These are phyloP conservation scores for Drosophila gunungcola DNA, from an alignment of 1,140 invertebrate genomes.

Conservation along the genomic window DNA sequence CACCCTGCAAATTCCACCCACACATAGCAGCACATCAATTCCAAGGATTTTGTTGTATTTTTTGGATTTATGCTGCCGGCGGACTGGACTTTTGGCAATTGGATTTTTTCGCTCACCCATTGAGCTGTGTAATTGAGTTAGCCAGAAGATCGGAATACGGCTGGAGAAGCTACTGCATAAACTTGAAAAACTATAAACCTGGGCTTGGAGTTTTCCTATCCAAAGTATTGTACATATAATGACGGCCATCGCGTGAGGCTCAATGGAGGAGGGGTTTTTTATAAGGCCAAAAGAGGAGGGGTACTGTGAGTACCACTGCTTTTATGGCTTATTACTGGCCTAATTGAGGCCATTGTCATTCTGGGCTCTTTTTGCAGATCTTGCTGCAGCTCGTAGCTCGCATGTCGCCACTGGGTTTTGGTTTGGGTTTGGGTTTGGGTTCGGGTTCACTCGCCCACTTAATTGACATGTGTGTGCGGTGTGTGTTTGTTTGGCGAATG, in stretches of 20 bases:
- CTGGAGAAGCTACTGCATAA: constrained; percentile 10
- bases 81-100: constrained; percentile 54
- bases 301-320: constrained; percentile 19
- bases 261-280: constrained; percentile 10
- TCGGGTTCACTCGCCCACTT: constrained; percentile 74
- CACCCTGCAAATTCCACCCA: not conserved
- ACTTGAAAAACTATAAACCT: constrained; percentile 25
- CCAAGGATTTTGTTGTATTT: constrained; percentile 53
- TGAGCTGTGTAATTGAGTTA: constrained; percentile 78
- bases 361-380: constrained; percentile 42
- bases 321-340: constrained; percentile 77
- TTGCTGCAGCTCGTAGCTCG: constrained; percentile 58
- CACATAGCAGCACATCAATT: constrained; percentile 8
- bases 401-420: constrained; percentile 62
- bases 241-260: constrained; percentile 69
- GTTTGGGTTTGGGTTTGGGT: constrained; percentile 33
- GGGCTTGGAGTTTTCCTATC: constrained; percentile 12
- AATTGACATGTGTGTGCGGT: constrained; percentile 65
- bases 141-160: constrained; percentile 26
- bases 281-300: not conserved
- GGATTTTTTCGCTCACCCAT: constrained; percentile 63
- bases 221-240: constrained; percentile 27
- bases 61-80: constrained; percentile 63
- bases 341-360: constrained; percentile 81
- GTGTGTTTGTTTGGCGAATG: constrained; percentile 43